phyloP scores from a whole-genome alignment of 2,113 vertebrate genomes.

The Dolichallabes microphthalmus region DNA sequence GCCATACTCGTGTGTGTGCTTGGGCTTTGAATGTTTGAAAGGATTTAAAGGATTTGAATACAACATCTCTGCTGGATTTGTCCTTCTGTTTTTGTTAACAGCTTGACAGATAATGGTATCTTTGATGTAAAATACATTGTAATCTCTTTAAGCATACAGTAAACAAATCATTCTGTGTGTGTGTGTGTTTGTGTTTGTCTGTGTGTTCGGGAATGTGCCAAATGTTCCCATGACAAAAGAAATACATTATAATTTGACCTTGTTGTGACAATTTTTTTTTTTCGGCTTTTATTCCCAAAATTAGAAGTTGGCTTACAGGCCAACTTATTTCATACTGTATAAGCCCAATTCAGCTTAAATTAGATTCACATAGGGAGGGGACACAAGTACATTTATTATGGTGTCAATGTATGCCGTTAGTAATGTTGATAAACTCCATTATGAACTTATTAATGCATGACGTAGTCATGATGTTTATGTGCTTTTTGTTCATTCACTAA shows the following conservation, averaged over 20 bases:
- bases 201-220: neutral
- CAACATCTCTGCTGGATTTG: slow-evolving; percentile 16
- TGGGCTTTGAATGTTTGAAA: slow-evolving; percentile 3
- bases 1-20: neutral
- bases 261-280: neutral
- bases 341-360: neutral
- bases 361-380: neutral
- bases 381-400: too few relatives aligned
- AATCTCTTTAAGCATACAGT: neutral
- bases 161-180: neutral
- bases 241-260: neutral
- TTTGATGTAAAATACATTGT: neutral
- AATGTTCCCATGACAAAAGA: neutral
- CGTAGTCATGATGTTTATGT: neutral
- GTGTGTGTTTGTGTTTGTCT: slow-evolving; percentile 9
- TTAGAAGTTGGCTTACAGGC: neutral
- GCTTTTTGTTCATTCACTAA: neutral
- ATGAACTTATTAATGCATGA: too few relatives aligned
- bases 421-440: too few relatives aligned
- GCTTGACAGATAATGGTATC: neutral
- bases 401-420: too few relatives aligned
- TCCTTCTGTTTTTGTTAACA: slow-evolving; percentile 1
- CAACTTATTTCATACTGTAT: neutral
- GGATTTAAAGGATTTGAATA: slow-evolving; percentile 22
- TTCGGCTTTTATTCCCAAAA: neutral